Evolutionary conservation across 2,888 invertebrate genomes (phyloP).

Genomic region (Agapostemon virescens): DNA sequence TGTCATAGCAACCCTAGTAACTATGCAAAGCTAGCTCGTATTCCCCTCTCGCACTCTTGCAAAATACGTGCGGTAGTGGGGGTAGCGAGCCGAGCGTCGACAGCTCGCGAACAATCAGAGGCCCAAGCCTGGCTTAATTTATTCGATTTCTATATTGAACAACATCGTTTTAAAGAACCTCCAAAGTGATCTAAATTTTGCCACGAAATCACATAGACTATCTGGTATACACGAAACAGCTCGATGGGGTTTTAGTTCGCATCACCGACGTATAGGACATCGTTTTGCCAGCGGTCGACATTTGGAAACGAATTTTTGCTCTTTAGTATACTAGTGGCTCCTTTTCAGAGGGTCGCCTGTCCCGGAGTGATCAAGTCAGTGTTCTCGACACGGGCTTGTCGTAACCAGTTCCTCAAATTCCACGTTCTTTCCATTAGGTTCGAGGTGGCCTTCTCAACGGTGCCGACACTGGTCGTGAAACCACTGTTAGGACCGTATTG

Average conservation of each 20-base stretch:
- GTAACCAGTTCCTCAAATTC: conserved; percentile 85
- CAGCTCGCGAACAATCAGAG: background rate
- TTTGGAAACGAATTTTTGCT: conserved; percentile 35
- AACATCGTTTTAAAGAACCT: background rate
- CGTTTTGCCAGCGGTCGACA: background rate
- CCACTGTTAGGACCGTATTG: conserved; percentile 79
- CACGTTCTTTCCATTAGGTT: conserved; percentile 85
- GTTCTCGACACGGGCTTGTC: conserved; percentile 81
- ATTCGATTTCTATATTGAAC: background rate
- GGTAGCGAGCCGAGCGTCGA: background rate
- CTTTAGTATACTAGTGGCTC: conserved; percentile 20
- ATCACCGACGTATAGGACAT: background rate
- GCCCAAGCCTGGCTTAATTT: background rate
- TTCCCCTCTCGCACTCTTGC: background rate
- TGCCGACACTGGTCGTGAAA: conserved; percentile 78
- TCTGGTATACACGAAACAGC: background rate
- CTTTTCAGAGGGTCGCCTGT: conserved; percentile 76
- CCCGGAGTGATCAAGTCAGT: conserved; percentile 77
- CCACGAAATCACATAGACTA: background rate
- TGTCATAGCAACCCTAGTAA: no score
- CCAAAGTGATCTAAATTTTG: background rate
- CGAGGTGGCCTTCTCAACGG: conserved; percentile 83
- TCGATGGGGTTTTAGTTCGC: background rate
- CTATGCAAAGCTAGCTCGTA: no score
- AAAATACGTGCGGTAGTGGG: background rate